Conservation (phyloP, 1,140 invertebrate genomes). For the Dinoponera quadriceps region DNA sequence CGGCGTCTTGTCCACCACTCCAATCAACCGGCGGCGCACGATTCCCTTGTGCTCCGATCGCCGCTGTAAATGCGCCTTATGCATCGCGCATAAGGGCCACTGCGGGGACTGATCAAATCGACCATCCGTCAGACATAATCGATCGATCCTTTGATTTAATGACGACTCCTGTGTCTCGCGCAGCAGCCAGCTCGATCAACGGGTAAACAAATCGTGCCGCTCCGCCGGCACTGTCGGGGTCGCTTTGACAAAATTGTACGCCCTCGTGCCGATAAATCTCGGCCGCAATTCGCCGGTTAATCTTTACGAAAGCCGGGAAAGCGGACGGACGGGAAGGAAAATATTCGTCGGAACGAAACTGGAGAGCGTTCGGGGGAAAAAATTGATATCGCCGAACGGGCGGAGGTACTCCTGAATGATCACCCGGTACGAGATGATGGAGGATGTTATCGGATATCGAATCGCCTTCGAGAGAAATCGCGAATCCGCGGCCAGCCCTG, state of each 20-base stretch:
- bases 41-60: slow-evolving; percentile 10
- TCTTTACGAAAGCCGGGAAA: not conserved
- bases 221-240: not conserved
- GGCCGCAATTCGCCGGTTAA: not conserved
- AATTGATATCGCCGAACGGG: slow-evolving; percentile 13
- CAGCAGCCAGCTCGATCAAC: too few species aligned
- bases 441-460: not conserved
- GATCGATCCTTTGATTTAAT: slow-evolving; percentile 15
- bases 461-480: not conserved
- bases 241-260: not conserved
- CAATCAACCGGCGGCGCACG: slow-evolving; percentile 6
- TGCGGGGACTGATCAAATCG: not conserved
- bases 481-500: not conserved
- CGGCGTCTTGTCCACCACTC: slow-evolving; percentile 23
- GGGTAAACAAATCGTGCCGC: not conserved
- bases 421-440: not conserved
- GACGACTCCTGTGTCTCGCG: not conserved
- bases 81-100: not conserved
- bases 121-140: slow-evolving; percentile 28
- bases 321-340: not conserved
- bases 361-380: not conserved
- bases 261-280: not conserved
- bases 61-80: slow-evolving; percentile 28
- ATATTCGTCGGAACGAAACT: not conserved
- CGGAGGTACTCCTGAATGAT: not conserved